These are phyloP conservation scores for Sinhomidia bicolor DNA, from an alignment of 2,888 invertebrate species.

Conservation along the genomic window DNA sequence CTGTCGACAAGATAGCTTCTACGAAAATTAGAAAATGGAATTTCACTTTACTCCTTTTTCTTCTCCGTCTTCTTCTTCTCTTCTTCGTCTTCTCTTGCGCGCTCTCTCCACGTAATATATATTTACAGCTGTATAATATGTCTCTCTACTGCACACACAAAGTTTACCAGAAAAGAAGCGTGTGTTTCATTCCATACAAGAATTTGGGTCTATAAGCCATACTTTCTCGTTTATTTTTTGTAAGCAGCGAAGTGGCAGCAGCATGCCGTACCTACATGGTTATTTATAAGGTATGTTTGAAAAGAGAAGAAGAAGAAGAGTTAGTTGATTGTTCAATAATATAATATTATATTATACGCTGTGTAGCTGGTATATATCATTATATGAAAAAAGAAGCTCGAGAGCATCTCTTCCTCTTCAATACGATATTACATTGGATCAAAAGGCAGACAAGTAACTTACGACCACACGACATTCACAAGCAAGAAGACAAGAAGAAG, in stretches of 20 bases:
- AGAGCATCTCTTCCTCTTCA: background rate
- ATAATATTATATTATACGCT: background rate
- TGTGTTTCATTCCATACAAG: background rate
- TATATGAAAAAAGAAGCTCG: background rate
- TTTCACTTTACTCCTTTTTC: constrained; percentile 52
- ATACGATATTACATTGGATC: constrained; percentile 13
- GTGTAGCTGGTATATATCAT: constrained; percentile 2
- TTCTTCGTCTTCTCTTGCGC: no score
- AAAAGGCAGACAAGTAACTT: constrained; percentile 5
- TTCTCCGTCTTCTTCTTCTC: constrained; percentile 17
- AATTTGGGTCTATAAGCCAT: constrained; percentile 51
- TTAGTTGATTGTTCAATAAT: constrained; percentile 38
- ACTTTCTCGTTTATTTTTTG: constrained; percentile 20
- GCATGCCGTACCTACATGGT: background rate
- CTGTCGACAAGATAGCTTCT: constrained; percentile 36
- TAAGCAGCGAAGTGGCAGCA: background rate
- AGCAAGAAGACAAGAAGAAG: constrained; percentile 30
- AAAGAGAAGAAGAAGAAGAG: constrained; percentile 41
- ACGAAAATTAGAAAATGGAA: constrained; percentile 65
- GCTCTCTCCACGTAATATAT: no score
- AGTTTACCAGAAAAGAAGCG: background rate
- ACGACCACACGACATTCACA: constrained; percentile 14
- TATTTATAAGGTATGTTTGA: constrained; percentile 30
- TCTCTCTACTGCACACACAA: background rate
- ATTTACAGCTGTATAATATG: background rate